These are phyloP conservation scores for Trypoxylus dichotomus DNA, from an alignment of 1,140 invertebrate genomes.

Conservation along the genomic window DNA sequence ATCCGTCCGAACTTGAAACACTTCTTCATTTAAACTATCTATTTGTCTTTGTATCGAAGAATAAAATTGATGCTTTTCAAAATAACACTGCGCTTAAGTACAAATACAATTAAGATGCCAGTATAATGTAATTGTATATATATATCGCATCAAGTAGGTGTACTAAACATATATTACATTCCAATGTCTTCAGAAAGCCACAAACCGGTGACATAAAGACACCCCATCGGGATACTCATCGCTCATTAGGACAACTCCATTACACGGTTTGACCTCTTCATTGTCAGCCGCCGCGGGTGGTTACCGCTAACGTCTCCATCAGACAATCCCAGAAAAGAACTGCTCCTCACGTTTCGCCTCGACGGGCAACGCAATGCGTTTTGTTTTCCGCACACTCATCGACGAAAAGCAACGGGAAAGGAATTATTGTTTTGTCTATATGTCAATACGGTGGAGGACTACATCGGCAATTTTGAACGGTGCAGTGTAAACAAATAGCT, in stretches of 20 bases:
- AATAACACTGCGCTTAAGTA: no score
- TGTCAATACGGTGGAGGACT: not conserved
- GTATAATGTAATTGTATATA: no score
- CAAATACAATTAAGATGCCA: no score
- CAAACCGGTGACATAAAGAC: conserved; percentile 18
- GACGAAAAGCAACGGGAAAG: not conserved
- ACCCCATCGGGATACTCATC: conserved; percentile 37
- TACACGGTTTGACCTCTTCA: conserved; percentile 36
- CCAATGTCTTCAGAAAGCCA: not conserved
- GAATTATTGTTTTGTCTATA: not conserved
- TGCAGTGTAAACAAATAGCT: not conserved
- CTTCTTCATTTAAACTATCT: no score
- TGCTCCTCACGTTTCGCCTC: conserved; percentile 5
- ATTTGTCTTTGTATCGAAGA: no score
- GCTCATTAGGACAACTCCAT: conserved; percentile 44
- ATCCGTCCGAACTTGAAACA: no score
- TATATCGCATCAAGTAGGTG: not conserved
- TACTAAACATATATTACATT: conserved; percentile 10
- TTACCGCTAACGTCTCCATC: conserved; percentile 28
- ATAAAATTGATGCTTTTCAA: no score
- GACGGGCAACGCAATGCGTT: not conserved
- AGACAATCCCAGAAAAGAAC: conserved; percentile 26
- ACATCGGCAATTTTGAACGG: not conserved
- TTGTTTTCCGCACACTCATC: conserved; percentile 20
- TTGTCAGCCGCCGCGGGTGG: conserved; percentile 40